Base-by-base conservation (phyloP, 64 coral and sea anemone species). In the Pachyseris speciosa region DNA sequence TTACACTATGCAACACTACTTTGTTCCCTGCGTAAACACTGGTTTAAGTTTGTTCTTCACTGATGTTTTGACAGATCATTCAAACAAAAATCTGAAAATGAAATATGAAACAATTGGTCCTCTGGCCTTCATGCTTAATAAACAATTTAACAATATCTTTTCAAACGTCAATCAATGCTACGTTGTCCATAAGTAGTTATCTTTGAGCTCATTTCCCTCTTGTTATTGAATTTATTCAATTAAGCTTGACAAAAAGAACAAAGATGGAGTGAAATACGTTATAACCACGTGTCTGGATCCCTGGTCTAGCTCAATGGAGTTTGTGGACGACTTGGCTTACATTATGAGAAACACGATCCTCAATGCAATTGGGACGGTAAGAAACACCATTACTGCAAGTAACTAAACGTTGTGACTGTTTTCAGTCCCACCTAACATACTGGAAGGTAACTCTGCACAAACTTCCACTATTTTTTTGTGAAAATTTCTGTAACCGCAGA, bases 241-340 rank as follows among this genome's bases (percentile, higher is more conserved):
- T 33, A 53, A 93, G 84, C 32, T 88, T 11, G 75, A 83, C 52
- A 37, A 24, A 17, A 40, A 63, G 2, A 68, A 81, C 64, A 88
- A 59, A 19, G 70, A 83, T 5, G 84, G 85, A 36, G 92, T 94
- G 16, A 87, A 88, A 15, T 94, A 88, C 65, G 63, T 94, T 16
- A 88, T 94, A 2, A 94, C 92, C 4, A 94, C 92, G 1, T 94
- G 92, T 27, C 37, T 94, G 85, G 92, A 94, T 58, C 84, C 92
- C 1, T 94, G 85, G 75, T 75, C 76, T 7, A 88, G 74, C 42
- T 63, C 92, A 26, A 72, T 94, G 75, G 85, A 94, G 1, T 88
- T 88, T 66, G 11, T 94, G 74, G 92, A 94, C 26, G 92, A 94
- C 41, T 20, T 94, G n/a, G 63, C 84, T n/a, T 31, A 11, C 48